Percentiles rank a stretch among this genome's conserved stretches.
Conservation (phyloP, 2,888 invertebrate genomes). For the Ichneumon xanthorius region DNA sequence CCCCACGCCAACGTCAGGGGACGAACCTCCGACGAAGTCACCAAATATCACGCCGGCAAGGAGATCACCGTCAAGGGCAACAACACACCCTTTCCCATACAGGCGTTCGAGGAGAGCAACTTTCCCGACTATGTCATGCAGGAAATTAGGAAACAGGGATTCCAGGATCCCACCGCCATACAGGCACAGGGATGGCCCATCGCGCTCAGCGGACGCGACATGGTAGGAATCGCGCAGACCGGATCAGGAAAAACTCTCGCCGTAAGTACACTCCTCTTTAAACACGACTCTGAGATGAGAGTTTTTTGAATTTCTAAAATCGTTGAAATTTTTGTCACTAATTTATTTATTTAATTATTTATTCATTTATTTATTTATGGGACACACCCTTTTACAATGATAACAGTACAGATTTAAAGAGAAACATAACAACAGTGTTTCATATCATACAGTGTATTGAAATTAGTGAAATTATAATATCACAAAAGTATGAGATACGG, state of each 20-base stretch:
- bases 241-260: constrained; percentile 97
- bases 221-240: constrained; percentile 97
- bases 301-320: neutral
- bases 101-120: constrained; percentile 95
- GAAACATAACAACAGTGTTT: no score
- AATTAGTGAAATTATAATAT: no score
- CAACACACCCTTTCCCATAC: constrained; percentile 94
- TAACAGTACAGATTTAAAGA: no score
- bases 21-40: constrained; percentile 90
- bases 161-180: constrained; percentile 95
- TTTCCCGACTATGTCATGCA: constrained; percentile 94
- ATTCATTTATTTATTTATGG: no score
- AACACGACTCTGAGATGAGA: no score
- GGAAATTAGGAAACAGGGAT: constrained; percentile 92
- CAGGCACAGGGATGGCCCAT: constrained; percentile 99
- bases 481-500: no score
- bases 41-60: constrained; percentile 90
- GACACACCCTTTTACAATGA: no score
- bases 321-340: neutral
- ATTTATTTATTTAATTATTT: neutral
- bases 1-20: constrained; percentile 91
- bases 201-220: constrained; percentile 95
- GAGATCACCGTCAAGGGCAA: constrained; percentile 96
- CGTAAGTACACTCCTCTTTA: constrained; percentile 80
- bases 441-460: no score